phyloP scores from a whole-genome alignment of 1,140 invertebrate species.

The Lysiphlebus fabarum region DNA sequence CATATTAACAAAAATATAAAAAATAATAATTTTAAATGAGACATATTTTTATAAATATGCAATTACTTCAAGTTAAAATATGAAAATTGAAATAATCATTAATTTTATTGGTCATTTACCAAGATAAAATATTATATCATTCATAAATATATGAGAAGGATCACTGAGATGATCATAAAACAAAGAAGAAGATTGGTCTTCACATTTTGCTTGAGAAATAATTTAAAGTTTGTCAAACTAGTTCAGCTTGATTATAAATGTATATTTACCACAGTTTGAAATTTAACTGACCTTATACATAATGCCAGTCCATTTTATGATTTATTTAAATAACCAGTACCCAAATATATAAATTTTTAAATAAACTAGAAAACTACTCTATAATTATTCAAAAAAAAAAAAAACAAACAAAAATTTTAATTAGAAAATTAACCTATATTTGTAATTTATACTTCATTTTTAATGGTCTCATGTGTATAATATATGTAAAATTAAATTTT shows the following conservation, averaged over 20 bases:
- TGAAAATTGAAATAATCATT: constrained; percentile 55
- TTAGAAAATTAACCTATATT: too few relatives aligned
- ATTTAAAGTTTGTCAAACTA: constrained; percentile 51
- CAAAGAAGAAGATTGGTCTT: constrained; percentile 2
- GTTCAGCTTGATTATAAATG: constrained; percentile 44
- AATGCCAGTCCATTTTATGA: neutral
- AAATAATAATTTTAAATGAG: too few relatives aligned
- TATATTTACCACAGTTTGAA: constrained; percentile 36
- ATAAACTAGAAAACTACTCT: constrained; percentile 1
- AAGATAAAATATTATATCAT: constrained; percentile 23
- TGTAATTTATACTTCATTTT: too few relatives aligned
- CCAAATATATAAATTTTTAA: constrained; percentile 17
- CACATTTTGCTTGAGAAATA: constrained; percentile 34
- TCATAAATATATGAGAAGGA: neutral
- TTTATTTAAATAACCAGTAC: neutral
- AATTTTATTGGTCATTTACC: constrained; percentile 32
- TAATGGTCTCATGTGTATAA: too few relatives aligned
- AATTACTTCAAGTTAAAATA: constrained; percentile 28
- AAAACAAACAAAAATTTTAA: neutral
- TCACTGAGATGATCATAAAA: neutral
- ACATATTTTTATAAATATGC: too few relatives aligned
- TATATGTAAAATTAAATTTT: too few relatives aligned
- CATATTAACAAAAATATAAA: too few relatives aligned
- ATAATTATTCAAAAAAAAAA: too few relatives aligned
- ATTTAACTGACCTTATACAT: constrained; percentile 26